These are phyloP conservation scores for Sylvilagus bachmani DNA, from an alignment of 2,113 vertebrate species.

Conservation along the genomic window DNA sequence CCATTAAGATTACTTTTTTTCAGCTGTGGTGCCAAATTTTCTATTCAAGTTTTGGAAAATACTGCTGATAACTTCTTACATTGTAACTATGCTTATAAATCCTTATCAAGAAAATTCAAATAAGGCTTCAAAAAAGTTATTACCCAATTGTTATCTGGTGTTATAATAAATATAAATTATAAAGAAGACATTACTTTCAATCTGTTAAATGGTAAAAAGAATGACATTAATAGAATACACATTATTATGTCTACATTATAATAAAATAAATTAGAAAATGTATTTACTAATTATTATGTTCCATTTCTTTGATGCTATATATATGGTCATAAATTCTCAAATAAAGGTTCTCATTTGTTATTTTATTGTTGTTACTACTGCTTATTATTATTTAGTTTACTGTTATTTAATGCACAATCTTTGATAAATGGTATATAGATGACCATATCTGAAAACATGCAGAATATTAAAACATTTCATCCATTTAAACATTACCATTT, in stretches of 20 bases:
- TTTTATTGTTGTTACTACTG: not conserved
- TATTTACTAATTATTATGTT: not conserved
- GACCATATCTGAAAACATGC: not conserved
- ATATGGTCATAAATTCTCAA: not conserved
- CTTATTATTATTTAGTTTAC: not conserved
- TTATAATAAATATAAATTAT: constrained; percentile 6
- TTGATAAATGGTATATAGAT: not conserved
- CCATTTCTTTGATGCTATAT: not conserved
- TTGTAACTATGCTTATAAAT: not conserved
- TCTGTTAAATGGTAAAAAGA: constrained; percentile 13
- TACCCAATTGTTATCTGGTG: not conserved
- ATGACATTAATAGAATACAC: not conserved
- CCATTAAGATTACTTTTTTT: no score
- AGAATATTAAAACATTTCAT: not conserved
- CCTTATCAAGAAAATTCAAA: not conserved
- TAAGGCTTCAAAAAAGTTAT: not conserved
- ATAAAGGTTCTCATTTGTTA: not conserved
- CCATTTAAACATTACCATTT: not conserved
- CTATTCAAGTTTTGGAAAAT: constrained; percentile 16
- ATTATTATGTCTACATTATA: constrained; percentile 25
- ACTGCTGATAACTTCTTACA: not conserved
- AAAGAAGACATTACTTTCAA: not conserved
- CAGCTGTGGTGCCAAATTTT: not conserved
- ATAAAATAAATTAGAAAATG: constrained; percentile 38
- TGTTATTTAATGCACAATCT: not conserved